Evolutionary conservation across 2,797 vertebrate species (phyloP).

Genomic region (Typhlichthys subterraneus): DNA sequence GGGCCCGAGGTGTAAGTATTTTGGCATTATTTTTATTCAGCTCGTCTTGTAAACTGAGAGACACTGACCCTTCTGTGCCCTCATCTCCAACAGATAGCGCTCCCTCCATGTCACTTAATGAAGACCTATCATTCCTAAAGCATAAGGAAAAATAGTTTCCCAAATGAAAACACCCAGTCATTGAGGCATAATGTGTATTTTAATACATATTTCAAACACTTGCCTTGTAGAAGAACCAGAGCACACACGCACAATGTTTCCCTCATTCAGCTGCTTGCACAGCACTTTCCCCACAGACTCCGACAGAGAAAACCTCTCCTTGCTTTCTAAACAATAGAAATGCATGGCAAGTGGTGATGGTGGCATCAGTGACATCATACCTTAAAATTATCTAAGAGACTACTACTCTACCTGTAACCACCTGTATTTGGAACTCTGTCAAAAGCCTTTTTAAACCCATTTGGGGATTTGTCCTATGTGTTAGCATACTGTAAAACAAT

Average conservation of each 20-base stretch:
- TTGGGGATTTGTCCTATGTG: too few species aligned
- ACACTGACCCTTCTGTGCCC: slow-evolving; percentile 7
- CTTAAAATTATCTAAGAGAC: too few species aligned
- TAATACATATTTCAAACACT: background rate
- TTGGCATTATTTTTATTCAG: slow-evolving; percentile 36
- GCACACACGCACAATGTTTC: slow-evolving; percentile 19
- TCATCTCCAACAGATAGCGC: slow-evolving; percentile 9
- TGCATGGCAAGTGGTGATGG: background rate
- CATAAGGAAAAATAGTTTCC: background rate
- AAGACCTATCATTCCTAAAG: slow-evolving; percentile 2
- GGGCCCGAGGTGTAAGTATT: slow-evolving; percentile 30
- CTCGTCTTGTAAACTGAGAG: slow-evolving; percentile 44
- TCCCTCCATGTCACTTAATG: slow-evolving; percentile 1
- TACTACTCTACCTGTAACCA: too few species aligned
- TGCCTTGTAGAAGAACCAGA: slow-evolving; percentile 1
- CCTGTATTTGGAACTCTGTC: too few species aligned
- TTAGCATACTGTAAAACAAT: too few species aligned
- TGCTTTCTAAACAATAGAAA: slow-evolving; percentile 9
- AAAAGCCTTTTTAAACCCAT: too few species aligned
- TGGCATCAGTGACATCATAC: background rate
- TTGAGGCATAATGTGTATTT: background rate
- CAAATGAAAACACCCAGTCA: background rate
- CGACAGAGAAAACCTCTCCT: slow-evolving; percentile 16
- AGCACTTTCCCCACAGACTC: slow-evolving; percentile 19
- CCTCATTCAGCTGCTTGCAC: slow-evolving; percentile 25